Conservation (phyloP, 2,797 vertebrate genomes). For the Netta rufina region DNA sequence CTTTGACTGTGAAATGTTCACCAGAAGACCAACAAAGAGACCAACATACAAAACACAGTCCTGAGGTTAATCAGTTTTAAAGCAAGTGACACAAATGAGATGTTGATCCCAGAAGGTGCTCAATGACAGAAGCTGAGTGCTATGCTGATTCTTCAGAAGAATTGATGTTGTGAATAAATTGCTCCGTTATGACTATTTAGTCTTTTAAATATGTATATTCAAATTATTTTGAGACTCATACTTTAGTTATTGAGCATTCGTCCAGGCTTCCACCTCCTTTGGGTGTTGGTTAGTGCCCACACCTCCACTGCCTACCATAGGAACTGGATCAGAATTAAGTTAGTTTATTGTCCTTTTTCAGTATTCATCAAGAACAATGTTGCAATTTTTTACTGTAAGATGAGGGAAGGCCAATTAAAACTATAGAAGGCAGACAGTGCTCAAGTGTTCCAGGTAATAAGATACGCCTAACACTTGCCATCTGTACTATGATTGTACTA, state of each 20-base stretch:
- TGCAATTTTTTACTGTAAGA: conserved; percentile 24
- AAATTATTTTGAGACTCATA: not conserved
- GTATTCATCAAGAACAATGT: not conserved
- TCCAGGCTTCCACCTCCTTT: not conserved
- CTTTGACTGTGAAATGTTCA: not conserved
- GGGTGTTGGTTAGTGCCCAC: not conserved
- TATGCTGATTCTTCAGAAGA: not conserved
- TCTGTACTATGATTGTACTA: conserved; percentile 48
- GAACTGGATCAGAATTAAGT: conserved; percentile 48
- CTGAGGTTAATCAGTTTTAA: not conserved
- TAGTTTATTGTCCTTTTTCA: conserved; percentile 12
- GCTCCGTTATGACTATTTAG: not conserved
- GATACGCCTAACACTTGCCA: conserved; percentile 55
- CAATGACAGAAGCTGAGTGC: not conserved
- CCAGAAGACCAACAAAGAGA: not conserved
- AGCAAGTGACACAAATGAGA: not conserved
- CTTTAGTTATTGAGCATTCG: not conserved
- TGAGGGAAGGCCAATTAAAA: conserved; percentile 37
- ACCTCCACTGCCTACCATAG: conserved; percentile 7
- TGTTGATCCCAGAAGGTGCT: not conserved
- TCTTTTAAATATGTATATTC: not conserved
- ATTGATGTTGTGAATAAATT: not conserved
- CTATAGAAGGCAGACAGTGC: conserved; percentile 46
- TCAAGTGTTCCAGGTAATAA: conserved; percentile 64
- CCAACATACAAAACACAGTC: not conserved